A percentile compares a stretch with the other conserved stretches of the same genome.
Evolutionary conservation across 2,113 vertebrate species (phyloP).

Genomic region (Pogonocichla stellata): DNA sequence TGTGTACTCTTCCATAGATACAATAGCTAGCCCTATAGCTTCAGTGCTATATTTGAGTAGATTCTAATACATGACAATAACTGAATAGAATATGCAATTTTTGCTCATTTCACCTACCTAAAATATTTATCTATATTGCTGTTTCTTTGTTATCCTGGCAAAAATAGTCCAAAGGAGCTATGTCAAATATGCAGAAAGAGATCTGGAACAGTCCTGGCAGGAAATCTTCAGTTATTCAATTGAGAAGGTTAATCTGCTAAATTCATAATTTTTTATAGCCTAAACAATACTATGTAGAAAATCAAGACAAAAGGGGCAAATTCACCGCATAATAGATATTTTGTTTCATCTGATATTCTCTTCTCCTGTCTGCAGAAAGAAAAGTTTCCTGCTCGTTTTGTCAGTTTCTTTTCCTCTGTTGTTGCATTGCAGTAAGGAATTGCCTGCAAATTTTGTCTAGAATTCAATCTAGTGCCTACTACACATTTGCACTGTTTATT

Average conservation of each 20-base stretch:
- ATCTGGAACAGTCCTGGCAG: background rate
- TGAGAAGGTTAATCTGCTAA: slow-evolving; percentile 3
- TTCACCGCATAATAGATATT: background rate
- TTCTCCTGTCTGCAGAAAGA: background rate
- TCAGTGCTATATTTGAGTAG: background rate
- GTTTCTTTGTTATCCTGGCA: background rate
- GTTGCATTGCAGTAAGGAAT: background rate
- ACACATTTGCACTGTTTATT: background rate
- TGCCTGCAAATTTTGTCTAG: background rate
- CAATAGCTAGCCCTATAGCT: background rate
- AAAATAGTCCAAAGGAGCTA: background rate
- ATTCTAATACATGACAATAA: background rate
- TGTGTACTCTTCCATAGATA: background rate
- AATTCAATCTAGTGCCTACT: background rate
- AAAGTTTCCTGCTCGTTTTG: background rate
- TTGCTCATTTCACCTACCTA: background rate
- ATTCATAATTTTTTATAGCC: slow-evolving; percentile 9
- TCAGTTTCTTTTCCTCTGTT: background rate
- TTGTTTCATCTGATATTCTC: background rate
- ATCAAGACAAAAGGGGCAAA: background rate
- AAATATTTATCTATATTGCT: background rate
- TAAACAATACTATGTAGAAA: background rate
- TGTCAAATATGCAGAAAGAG: background rate
- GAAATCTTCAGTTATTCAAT: background rate
- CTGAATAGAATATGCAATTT: background rate